A percentile compares a stretch with the other conserved stretches of the same genome.
These are phyloP conservation scores for Engystomops pustulosus DNA, from an alignment of 2,113 vertebrate genomes.

Conservation along the genomic window DNA sequence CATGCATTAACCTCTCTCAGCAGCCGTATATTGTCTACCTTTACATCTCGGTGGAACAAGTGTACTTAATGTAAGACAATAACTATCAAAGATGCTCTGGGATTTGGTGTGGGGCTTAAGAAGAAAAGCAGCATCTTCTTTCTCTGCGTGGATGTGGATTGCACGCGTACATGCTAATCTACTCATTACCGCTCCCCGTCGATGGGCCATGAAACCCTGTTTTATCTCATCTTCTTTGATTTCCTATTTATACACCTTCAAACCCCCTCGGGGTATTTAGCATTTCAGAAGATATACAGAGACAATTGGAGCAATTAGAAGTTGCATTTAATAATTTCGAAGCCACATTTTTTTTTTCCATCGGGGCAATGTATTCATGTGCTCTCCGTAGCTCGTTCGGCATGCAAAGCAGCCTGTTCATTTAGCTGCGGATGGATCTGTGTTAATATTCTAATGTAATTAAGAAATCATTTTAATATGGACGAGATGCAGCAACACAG, in stretches of 20 bases:
- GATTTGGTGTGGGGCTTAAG: neutral
- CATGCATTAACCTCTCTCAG: neutral
- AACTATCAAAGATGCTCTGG: conserved; percentile 23
- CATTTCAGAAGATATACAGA: conserved; percentile 50
- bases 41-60: neutral
- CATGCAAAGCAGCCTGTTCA: conserved; percentile 49
- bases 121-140: neutral
- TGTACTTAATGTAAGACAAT: neutral
- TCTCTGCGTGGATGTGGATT: neutral
- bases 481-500: conserved; percentile 43
- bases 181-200: conserved; percentile 24
- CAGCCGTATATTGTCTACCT: neutral
- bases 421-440: conserved; percentile 35
- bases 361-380: conserved; percentile 28
- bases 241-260: conserved; percentile 30
- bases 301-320: conserved; percentile 44
- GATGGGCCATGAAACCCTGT: conserved; percentile 9
- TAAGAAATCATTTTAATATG: conserved; percentile 57
- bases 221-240: conserved; percentile 51
- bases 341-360: neutral
- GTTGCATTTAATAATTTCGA: conserved; percentile 43
- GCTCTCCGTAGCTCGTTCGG: conserved; percentile 8
- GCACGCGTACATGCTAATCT: conserved; percentile 37
- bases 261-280: conserved; percentile 39
- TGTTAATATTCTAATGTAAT: conserved; percentile 59